Conservation (phyloP, 2,888 invertebrate genomes). For the Lapara coniferarum region DNA sequence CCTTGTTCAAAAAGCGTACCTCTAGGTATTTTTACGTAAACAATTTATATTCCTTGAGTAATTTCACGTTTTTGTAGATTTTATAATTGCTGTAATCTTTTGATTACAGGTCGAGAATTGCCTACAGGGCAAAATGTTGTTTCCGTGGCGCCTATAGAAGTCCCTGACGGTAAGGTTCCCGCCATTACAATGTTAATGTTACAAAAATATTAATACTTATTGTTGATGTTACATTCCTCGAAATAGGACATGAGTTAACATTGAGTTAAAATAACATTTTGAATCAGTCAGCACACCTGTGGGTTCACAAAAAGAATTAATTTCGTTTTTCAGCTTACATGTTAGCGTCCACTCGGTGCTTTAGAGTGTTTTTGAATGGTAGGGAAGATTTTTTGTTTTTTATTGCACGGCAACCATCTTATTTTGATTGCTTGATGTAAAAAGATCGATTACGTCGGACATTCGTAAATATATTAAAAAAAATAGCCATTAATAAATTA, state of each 20-base stretch:
- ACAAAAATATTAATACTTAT: constrained; percentile 10
- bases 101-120: constrained; percentile 73
- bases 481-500: too few relatives aligned
- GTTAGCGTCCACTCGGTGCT: background rate
- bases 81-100: constrained; percentile 30
- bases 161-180: constrained; percentile 73
- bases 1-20: background rate
- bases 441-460: too few relatives aligned
- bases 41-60: constrained; percentile 3
- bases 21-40: constrained; percentile 11
- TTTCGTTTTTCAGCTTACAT: background rate
- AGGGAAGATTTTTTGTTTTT: background rate
- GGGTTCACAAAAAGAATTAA: constrained; percentile 10
- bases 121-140: constrained; percentile 79
- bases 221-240: background rate
- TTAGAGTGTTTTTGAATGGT: constrained; percentile 1
- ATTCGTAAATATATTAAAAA: too few relatives aligned
- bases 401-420: too few relatives aligned
- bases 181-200: constrained; percentile 18
- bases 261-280: constrained; percentile 20
- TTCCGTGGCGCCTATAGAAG: constrained; percentile 79
- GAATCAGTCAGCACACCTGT: constrained; percentile 15
- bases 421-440: background rate
- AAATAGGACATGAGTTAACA: constrained; percentile 7
- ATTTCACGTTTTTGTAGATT: background rate